Base-by-base conservation (phyloP, 2,113 vertebrate genomes). In the Colossoma macropomum region DNA sequence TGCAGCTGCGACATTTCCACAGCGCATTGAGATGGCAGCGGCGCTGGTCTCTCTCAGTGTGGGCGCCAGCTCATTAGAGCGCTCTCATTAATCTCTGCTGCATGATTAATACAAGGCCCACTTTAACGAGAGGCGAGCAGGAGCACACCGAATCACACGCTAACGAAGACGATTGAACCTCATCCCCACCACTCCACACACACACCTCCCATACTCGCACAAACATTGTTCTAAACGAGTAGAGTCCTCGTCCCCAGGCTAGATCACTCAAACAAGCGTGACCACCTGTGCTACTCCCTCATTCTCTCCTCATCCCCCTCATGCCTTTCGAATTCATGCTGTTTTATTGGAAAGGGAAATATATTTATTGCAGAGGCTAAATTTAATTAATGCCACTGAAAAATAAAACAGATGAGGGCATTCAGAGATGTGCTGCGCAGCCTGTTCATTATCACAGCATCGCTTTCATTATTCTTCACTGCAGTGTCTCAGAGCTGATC, bases 101-200 rank as follows among this genome's bases (percentile, higher is more conserved):
- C 81, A 83, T 87, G 75, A 85, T 84, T 87, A 82, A 87, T 82
- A 65, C 75, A 21, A 73, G 38, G 45, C 56, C 85, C 77, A 77
- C 62, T 86, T 84, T 70, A 84, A 83, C 77, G 62, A 80, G 23
- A 84, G 59, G 56, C 80, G 70, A 63, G 72, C 73, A 82, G 41
- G 74, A 63, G 63, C 56, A 21, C 59, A 27, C 27, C 74, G 32
- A 77, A 73, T 69, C 76, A 66, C 52, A 60, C 70, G 71, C 72
- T 84, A 84, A 80, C 32, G 72, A 86, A 76, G 81, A 50, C 32
- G 50, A 70, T 76, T 52, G 56, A 34, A 62, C 59, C 62, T 13
- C 54, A 27, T 7, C 63, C 56, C 63, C 74, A 30, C 66, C 73
- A 48, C 65, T 73, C 30, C 16, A 21, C 54, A 56, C 17, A 45